phyloP scores from a whole-genome alignment of 2,113 vertebrate species.

The Pteropus alecto region DNA sequence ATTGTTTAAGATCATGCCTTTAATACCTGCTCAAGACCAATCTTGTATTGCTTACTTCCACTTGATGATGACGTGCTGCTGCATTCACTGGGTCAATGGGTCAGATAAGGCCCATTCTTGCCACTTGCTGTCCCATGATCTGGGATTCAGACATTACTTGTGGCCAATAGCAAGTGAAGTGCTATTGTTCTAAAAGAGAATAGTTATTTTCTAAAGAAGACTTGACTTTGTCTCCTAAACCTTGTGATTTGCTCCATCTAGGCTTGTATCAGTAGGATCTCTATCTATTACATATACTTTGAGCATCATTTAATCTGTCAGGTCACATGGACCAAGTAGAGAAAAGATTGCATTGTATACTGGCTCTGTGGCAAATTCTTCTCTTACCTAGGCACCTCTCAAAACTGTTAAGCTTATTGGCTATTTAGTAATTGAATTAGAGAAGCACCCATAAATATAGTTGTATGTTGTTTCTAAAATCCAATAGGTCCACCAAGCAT shows the following conservation, averaged over 20 bases:
- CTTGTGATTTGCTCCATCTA: not conserved
- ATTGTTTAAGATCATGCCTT: not conserved
- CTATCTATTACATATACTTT: not conserved
- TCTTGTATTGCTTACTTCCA: not conserved
- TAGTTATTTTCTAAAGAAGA: not conserved
- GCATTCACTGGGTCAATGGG: not conserved
- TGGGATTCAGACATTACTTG: not conserved
- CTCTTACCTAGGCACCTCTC: not conserved
- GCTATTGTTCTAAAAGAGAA: not conserved
- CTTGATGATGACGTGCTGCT: not conserved
- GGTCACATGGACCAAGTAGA: not conserved
- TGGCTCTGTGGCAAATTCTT: not conserved
- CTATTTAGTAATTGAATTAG: not conserved
- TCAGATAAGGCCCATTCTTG: not conserved
- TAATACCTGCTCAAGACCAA: not conserved
- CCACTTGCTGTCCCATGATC: not conserved
- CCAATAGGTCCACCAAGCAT: not conserved
- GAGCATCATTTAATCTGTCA: not conserved
- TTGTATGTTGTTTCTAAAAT: conserved; percentile 1
- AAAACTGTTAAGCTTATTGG: not conserved
- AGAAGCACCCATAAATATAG: not conserved
- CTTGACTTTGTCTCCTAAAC: not conserved
- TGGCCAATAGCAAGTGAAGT: not conserved
- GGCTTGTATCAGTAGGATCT: not conserved
- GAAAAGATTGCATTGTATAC: not conserved